These are phyloP conservation scores for Corvus moneduloides DNA, from an alignment of 2,113 vertebrate species.

Conservation along the genomic window DNA sequence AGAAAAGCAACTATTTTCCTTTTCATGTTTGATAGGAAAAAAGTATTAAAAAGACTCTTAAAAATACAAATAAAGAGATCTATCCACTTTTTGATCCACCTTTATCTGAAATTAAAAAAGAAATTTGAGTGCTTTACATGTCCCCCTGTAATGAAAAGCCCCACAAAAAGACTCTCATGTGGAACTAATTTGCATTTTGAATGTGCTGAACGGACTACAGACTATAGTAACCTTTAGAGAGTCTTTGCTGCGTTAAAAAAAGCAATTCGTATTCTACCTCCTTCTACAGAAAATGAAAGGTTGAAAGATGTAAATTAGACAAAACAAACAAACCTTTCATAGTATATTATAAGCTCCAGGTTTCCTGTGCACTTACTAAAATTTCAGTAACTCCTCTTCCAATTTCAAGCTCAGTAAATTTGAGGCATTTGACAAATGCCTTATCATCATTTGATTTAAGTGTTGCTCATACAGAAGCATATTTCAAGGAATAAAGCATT, in stretches of 20 bases:
- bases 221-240: conserved; percentile 30
- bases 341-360: not conserved
- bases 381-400: not conserved
- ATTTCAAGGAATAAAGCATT: not conserved
- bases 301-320: conserved; percentile 21
- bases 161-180: conserved; percentile 21
- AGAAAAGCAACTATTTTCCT: conserved; percentile 23
- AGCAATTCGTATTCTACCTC: not conserved
- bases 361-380: not conserved
- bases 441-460: not conserved
- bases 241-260: not conserved
- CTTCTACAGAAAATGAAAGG: conserved; percentile 20
- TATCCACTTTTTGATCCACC: conserved; percentile 29
- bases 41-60: conserved; percentile 4
- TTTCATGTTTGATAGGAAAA: conserved; percentile 20
- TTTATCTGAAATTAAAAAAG: conserved; percentile 36
- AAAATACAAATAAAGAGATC: conserved; percentile 49
- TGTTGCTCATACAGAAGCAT: not conserved
- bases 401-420: not conserved
- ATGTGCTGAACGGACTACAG: conserved; percentile 16
- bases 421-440: not conserved
- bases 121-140: not conserved
- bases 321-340: conserved; percentile 37
- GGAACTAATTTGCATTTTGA: conserved; percentile 32
- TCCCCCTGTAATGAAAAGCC: conserved; percentile 8